phyloP scores from a whole-genome alignment of 1,140 invertebrate species.

The Eupeodes corollae region DNA sequence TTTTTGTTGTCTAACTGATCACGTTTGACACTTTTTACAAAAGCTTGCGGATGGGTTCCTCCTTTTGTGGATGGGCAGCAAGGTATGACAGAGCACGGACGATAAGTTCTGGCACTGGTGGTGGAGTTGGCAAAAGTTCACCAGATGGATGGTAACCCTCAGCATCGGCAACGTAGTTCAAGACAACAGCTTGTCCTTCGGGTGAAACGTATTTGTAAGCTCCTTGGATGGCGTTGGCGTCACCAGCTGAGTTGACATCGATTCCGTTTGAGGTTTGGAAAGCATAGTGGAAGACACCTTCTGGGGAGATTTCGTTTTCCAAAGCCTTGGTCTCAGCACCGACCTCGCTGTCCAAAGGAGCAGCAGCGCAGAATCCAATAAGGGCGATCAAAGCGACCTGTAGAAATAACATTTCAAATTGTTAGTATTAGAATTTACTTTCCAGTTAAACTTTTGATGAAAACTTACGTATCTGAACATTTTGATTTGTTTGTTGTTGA shows the following conservation, averaged over 20 bases:
- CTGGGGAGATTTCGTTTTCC: conserved; percentile 29
- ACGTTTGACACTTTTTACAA: no score
- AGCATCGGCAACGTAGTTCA: conserved; percentile 41
- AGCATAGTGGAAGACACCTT: conserved; percentile 22
- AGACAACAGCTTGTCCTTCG: conserved; percentile 26
- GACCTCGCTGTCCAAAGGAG: conserved; percentile 31
- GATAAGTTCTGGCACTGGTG: conserved; percentile 27
- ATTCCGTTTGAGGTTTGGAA: conserved; percentile 25
- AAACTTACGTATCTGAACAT: no score
- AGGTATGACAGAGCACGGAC: conserved; percentile 38
- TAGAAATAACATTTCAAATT: background rate
- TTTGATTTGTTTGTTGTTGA: no score
- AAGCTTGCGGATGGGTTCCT: background rate
- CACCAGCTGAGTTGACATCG: conserved; percentile 18
- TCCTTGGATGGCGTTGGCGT: conserved; percentile 25
- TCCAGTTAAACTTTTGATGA: background rate
- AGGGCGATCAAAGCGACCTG: conserved; percentile 14
- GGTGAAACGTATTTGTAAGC: conserved; percentile 25
- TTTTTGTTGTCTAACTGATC: no score
- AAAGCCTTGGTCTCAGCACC: conserved; percentile 34
- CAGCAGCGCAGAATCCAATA: conserved; percentile 17
- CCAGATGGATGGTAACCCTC: conserved; percentile 39
- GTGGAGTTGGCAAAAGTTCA: conserved; percentile 39
- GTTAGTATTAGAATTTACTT: background rate
- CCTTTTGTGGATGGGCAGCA: conserved; percentile 32